phyloP scores from a whole-genome alignment of 2,888 invertebrate species.

The Plemyria rubiginata region DNA sequence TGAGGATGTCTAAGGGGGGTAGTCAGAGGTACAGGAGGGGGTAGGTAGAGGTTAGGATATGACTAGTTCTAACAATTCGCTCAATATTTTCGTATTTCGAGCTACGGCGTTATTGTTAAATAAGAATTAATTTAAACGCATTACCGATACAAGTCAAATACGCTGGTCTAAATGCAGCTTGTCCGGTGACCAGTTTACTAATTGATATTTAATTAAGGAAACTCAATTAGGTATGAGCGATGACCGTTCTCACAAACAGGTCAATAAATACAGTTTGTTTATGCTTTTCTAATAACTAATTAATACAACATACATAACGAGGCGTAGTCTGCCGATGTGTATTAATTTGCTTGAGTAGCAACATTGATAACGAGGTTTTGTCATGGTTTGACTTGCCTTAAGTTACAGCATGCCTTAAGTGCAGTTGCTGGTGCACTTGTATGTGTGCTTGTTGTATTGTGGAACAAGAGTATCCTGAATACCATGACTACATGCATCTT shows the following conservation, averaged over 20 bases:
- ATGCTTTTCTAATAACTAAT: slow-evolving; percentile 38
- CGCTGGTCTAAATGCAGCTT: background rate
- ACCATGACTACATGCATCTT: no score
- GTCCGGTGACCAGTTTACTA: no score
- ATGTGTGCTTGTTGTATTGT: background rate
- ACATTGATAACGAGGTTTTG: slow-evolving; percentile 19
- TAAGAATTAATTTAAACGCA: no score
- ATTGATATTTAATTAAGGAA: slow-evolving; percentile 4
- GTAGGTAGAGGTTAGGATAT: no score
- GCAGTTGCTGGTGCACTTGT: background rate
- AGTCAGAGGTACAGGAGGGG: no score
- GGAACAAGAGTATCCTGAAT: no score
- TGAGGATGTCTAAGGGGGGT: no score
- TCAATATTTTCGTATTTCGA: no score
- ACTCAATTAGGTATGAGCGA: slow-evolving; percentile 5
- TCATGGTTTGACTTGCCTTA: background rate
- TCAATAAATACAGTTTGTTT: slow-evolving; percentile 37
- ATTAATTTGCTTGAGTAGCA: slow-evolving; percentile 7
- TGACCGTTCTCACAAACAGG: slow-evolving; percentile 34
- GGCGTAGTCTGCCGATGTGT: background rate
- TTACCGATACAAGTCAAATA: background rate
- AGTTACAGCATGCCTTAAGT: background rate
- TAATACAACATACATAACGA: slow-evolving; percentile 22
- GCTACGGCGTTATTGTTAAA: background rate
- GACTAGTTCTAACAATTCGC: no score